Evolutionary conservation across 2,797 vertebrate species (phyloP).

Genomic region (Gouania willdenowi): DNA sequence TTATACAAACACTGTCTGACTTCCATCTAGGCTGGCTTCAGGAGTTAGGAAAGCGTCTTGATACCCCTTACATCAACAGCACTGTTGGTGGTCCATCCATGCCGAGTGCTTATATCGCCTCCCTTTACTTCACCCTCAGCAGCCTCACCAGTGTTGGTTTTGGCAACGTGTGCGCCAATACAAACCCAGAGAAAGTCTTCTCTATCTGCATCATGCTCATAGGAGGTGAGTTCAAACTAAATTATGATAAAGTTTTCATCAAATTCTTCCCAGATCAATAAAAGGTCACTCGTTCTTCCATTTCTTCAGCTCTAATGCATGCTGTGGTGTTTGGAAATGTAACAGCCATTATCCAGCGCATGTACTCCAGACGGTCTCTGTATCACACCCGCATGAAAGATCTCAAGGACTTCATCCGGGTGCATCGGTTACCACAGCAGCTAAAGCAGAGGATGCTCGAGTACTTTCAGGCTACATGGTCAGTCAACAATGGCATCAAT

Average conservation of each 20-base stretch:
- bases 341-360: slow-evolving; percentile 96
- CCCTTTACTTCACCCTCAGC: slow-evolving; percentile 96
- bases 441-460: slow-evolving; percentile 95
- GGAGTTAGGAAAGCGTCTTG: slow-evolving; percentile 90
- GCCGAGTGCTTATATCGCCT: slow-evolving; percentile 90
- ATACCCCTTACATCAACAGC: slow-evolving; percentile 87
- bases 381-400: slow-evolving; percentile 96
- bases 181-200: slow-evolving; percentile 93
- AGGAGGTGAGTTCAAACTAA: slow-evolving; percentile 76
- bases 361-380: slow-evolving; percentile 92
- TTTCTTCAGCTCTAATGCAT: slow-evolving; percentile 89
- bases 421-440: slow-evolving; percentile 88
- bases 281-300: background rate
- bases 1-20: background rate
- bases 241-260: background rate
- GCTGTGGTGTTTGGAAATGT: slow-evolving; percentile 96
- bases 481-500: slow-evolving; percentile 94
- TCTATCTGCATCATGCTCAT: slow-evolving; percentile 98
- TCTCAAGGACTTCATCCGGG: slow-evolving; percentile 92
- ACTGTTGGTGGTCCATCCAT: slow-evolving; percentile 87
- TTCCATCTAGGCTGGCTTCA: slow-evolving; percentile 86
- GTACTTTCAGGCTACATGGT: slow-evolving; percentile 97
- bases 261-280: background rate
- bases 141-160: slow-evolving; percentile 93
- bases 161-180: slow-evolving; percentile 93